These are phyloP conservation scores for Lindbergichthys nudifrons DNA, from an alignment of 2,797 vertebrate species.

Conservation along the genomic window DNA sequence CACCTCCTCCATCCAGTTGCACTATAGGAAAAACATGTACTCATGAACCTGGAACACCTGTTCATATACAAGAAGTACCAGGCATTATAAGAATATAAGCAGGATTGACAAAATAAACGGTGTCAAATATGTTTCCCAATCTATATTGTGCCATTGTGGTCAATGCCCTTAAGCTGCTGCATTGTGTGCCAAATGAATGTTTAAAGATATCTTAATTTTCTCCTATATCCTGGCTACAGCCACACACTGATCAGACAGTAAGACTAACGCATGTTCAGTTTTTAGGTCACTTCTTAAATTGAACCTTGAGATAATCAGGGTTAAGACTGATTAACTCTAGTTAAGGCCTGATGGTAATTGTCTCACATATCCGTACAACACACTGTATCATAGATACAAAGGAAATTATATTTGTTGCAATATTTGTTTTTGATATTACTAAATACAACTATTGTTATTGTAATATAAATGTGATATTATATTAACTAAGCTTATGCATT, in stretches of 20 bases:
- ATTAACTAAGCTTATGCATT: neutral
- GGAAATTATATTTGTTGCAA: neutral
- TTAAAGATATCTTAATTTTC: conserved; percentile 3
- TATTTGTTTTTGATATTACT: neutral
- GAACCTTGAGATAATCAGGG: conserved; percentile 66
- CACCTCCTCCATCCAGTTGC: neutral
- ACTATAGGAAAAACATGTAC: neutral
- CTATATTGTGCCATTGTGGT: neutral
- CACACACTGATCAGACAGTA: conserved; percentile 31
- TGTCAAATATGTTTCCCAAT: neutral
- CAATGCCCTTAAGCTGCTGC: neutral
- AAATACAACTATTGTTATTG: neutral
- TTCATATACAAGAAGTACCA: neutral
- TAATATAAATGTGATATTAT: neutral
- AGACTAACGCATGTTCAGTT: conserved; percentile 43
- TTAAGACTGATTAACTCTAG: conserved; percentile 76
- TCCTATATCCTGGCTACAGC: neutral
- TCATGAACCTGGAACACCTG: neutral
- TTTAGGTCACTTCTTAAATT: conserved; percentile 60
- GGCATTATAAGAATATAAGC: neutral
- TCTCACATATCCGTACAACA: conserved; percentile 33
- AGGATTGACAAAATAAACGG: neutral
- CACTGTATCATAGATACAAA: neutral
- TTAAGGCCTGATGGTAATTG: conserved; percentile 29
- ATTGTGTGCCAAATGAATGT: conserved; percentile 8